Evolutionary conservation across 2,888 invertebrate genomes (phyloP), one percentile per base, ranked within the genome.

Genomic region (Monopis laevigella): DNA sequence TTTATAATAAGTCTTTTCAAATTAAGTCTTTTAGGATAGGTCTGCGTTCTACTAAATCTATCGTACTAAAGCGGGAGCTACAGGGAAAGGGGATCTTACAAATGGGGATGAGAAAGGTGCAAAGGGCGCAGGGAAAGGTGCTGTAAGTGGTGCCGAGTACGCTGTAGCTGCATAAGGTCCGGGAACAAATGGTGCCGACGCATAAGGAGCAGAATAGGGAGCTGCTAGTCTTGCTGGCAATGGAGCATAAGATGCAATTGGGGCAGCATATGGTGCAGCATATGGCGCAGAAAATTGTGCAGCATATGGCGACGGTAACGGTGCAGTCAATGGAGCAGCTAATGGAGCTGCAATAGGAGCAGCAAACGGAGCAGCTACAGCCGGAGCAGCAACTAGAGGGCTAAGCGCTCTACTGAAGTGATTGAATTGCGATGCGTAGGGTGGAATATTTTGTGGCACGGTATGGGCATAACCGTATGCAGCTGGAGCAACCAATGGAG

Each of bases 391-490:
- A 13, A 77, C 51, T n/a, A 66, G 47, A 16, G 72, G 65, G 32
- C 63, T 72, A 1, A 77, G 51, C 24, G 72, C 71, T 51, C 67
- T 74, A 45, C 66, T 84, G 46, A 80, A 78, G 7, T 85, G 74
- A 60, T 73, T 86, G 43, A 85, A 65, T 59, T 86, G 85, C 2
- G 85, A 81, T 2, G 86, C 85, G 50, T 83, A 85, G 2, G 87
- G 87, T 36, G 85, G 82, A 30, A 86, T 71, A 49, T 86, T 86
- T 48, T 85, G 85, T 0, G 87, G 87, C 16, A 86, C 75, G 11
- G 84, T 82, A 51, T 77, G 82, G 42, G 69, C 72, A 49, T 86
- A 86, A 11, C 83, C 84, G 17, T 85, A 57, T 2, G 84, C 82
- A 13, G 84, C 78, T n/a, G 83, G 82, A 8, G 84, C 73, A 6